Conservation (phyloP, 2,113 vertebrate species). For the Menidia beryllina region DNA sequence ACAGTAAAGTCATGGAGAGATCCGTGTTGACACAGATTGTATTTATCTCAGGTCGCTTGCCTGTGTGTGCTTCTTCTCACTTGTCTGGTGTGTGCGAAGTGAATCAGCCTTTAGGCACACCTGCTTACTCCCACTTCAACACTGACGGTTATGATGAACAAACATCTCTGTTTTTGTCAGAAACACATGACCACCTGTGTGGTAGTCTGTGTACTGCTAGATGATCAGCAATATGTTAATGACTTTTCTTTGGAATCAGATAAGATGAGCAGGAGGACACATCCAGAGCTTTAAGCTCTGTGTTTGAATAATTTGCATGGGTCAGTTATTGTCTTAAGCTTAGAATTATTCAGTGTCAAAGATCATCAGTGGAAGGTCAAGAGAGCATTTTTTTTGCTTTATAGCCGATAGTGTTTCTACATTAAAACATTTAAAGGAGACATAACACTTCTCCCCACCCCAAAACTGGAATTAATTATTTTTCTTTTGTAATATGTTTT, state of each 20-base stretch:
- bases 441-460: too few relatives aligned
- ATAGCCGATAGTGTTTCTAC: too few relatives aligned
- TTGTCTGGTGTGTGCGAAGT: slow-evolving; percentile 20
- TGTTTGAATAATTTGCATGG: too few relatives aligned
- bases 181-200: neutral
- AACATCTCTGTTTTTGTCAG: neutral
- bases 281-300: too few relatives aligned
- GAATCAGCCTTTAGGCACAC: slow-evolving; percentile 32
- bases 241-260: neutral
- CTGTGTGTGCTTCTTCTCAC: slow-evolving; percentile 24
- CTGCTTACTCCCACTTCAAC: neutral
- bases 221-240: neutral
- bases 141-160: neutral
- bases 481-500: too few relatives aligned
- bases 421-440: too few relatives aligned
- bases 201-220: neutral
- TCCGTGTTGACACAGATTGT: slow-evolving; percentile 1
- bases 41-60: slow-evolving; percentile 9
- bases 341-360: too few relatives aligned
- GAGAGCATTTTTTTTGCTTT: too few relatives aligned
- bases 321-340: too few relatives aligned
- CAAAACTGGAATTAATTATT: too few relatives aligned
- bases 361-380: too few relatives aligned
- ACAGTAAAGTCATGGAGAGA: slow-evolving; percentile 27
- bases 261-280: too few relatives aligned